These are phyloP conservation scores for Xiphydria camelus DNA, from an alignment of 2,888 invertebrate species.

Conservation along the genomic window DNA sequence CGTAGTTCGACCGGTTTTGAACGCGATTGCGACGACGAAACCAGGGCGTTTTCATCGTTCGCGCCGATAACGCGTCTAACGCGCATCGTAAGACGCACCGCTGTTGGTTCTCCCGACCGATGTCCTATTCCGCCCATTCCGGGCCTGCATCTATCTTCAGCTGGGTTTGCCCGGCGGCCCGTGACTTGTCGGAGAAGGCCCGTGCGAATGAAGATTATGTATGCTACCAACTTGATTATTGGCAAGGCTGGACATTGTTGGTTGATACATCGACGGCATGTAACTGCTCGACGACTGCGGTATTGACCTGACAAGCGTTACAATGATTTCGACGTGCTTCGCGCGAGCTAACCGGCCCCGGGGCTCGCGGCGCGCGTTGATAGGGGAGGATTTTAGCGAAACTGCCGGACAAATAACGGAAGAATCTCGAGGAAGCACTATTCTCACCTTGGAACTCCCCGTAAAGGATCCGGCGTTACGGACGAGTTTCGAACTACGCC, in stretches of 20 bases:
- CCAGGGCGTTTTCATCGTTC: neutral
- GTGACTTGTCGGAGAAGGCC: conserved; percentile 45
- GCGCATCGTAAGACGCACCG: neutral
- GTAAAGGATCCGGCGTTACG: conserved; percentile 48
- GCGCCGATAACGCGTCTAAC: neutral
- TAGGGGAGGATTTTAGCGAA: no score
- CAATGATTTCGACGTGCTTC: no score
- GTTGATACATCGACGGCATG: conserved; percentile 47
- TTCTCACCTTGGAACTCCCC: conserved; percentile 42
- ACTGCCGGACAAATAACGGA: no score
- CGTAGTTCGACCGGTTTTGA: no score
- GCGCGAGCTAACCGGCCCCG: no score
- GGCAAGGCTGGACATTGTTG: conserved; percentile 42
- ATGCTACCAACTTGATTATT: conserved; percentile 45
- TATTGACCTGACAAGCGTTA: conserved; percentile 34
- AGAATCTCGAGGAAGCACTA: neutral
- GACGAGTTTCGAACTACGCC: conserved; percentile 55
- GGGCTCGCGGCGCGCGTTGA: no score
- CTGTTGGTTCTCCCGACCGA: neutral
- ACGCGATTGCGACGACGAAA: no score
- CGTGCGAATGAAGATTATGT: conserved; percentile 47
- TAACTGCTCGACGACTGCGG: conserved; percentile 44
- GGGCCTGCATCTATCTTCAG: conserved; percentile 42
- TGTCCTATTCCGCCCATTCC: neutral
- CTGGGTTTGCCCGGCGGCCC: conserved; percentile 46